Conservation (phyloP, 2,888 invertebrate species). For the Eurytoma adleriae region DNA sequence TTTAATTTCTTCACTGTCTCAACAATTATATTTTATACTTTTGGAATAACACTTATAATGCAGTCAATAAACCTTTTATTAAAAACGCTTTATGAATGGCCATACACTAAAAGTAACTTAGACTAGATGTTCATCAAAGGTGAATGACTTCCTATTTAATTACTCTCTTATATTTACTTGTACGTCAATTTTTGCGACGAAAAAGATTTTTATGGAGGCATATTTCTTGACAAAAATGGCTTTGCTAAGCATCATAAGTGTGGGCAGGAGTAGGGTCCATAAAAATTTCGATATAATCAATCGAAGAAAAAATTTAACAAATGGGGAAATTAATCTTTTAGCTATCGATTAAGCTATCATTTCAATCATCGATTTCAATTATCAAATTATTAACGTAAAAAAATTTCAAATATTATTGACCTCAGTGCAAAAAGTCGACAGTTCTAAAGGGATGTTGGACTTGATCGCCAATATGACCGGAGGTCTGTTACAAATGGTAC, state of each 20-base stretch:
- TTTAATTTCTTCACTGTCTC: too few species aligned
- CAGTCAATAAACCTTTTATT: constrained; percentile 14
- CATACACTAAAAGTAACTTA: not conserved
- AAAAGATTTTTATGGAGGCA: constrained; percentile 15
- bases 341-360: too few species aligned
- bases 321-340: not conserved
- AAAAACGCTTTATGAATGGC: constrained; percentile 6
- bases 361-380: too few species aligned
- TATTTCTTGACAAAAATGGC: not conserved
- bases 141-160: constrained; percentile 9
- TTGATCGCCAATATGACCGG: not conserved
- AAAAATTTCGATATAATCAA: not conserved
- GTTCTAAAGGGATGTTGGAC: constrained; percentile 1
- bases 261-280: not conserved
- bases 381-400: too few species aligned
- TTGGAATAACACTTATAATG: not conserved
- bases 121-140: too few species aligned
- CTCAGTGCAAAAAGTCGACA: not conserved
- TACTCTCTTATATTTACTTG: not conserved
- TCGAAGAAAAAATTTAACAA: not conserved
- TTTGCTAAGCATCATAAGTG: not conserved
- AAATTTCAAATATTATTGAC: not conserved
- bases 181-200: constrained; percentile 1
- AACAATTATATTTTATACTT: not conserved
- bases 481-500: not conserved